These are phyloP conservation scores for Montipora capitata DNA, from an alignment of 92 coral and sea anemone genomes.

Conservation along the genomic window DNA sequence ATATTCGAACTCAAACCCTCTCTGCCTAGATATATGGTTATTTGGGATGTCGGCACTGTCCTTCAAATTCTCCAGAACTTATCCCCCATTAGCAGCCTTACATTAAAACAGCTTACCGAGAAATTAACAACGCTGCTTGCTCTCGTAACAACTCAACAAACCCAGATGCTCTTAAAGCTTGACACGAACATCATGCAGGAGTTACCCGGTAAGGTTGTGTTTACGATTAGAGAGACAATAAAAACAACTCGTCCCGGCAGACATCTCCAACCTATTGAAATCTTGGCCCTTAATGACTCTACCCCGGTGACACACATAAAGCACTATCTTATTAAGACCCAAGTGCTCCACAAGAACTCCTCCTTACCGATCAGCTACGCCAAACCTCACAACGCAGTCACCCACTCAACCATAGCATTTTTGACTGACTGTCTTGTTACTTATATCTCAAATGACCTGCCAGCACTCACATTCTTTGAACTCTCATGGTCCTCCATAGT, in stretches of 20 bases:
- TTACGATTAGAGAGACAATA: constrained; percentile 32
- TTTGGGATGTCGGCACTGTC: constrained; percentile 53
- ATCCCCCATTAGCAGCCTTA: constrained; percentile 14
- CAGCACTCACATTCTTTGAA: too few species aligned
- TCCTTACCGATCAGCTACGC: not conserved
- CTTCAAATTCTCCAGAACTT: constrained; percentile 10
- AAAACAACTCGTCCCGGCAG: constrained; percentile 52
- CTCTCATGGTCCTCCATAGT: too few species aligned
- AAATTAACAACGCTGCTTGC: constrained; percentile 49
- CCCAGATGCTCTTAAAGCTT: constrained; percentile 51
- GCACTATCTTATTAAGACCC: constrained; percentile 20
- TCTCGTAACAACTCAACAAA: constrained; percentile 52
- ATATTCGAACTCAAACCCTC: constrained; percentile 42
- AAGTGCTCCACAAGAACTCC: not conserved
- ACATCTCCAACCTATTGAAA: constrained; percentile 48
- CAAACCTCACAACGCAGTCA: constrained; percentile 23
- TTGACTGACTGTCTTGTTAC: too few species aligned
- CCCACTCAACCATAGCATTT: constrained; percentile 17
- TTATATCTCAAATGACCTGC: too few species aligned
- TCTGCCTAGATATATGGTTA: constrained; percentile 18
- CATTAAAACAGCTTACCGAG: constrained; percentile 25
- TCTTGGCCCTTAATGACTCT: not conserved
- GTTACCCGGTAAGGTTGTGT: not conserved
- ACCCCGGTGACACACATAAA: constrained; percentile 5
- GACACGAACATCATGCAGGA: constrained; percentile 39